These are phyloP conservation scores for Epizoanthus fatuus DNA, from an alignment of 92 coral and sea anemone genomes.

Conservation along the genomic window DNA sequence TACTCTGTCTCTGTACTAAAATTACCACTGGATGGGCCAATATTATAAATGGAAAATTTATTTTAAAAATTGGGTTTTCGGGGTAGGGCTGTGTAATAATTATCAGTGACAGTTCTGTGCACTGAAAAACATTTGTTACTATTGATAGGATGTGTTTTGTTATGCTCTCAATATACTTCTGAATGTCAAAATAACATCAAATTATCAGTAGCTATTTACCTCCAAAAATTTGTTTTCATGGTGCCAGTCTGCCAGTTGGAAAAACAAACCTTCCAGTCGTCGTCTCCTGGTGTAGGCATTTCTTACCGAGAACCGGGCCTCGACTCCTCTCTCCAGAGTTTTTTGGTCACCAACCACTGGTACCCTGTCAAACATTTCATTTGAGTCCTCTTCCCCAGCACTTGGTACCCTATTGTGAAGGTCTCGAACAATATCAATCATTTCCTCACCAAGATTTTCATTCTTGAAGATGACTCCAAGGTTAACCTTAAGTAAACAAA, in stretches of 20 bases:
- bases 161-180: too few relatives aligned
- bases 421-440: constrained; percentile 66
- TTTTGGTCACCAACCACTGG: constrained; percentile 81
- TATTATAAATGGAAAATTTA: too few relatives aligned
- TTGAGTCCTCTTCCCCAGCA: constrained; percentile 9
- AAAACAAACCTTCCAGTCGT: constrained; percentile 67
- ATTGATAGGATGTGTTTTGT: too few relatives aligned
- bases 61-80: too few relatives aligned
- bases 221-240: constrained; percentile 68
- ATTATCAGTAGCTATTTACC: constrained; percentile 29
- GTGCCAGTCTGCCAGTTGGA: constrained; percentile 77
- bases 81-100: too few relatives aligned
- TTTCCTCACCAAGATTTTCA: constrained; percentile 75
- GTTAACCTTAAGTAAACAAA: constrained; percentile 33
- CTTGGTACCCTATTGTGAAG: constrained; percentile 61
- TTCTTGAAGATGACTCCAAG: constrained; percentile 75
- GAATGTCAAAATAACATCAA: too few relatives aligned
- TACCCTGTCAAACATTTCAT: constrained; percentile 50
- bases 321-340: constrained; percentile 74
- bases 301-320: constrained; percentile 64
- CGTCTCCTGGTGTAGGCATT: constrained; percentile 61
- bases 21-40: too few relatives aligned
- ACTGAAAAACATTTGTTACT: too few relatives aligned
- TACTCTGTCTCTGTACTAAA: too few relatives aligned
- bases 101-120: too few relatives aligned